A percentile compares a stretch with the other conserved stretches of the same genome.
phyloP scores from a whole-genome alignment of 2,113 vertebrate genomes.

The Thalassoma bifasciatum region DNA sequence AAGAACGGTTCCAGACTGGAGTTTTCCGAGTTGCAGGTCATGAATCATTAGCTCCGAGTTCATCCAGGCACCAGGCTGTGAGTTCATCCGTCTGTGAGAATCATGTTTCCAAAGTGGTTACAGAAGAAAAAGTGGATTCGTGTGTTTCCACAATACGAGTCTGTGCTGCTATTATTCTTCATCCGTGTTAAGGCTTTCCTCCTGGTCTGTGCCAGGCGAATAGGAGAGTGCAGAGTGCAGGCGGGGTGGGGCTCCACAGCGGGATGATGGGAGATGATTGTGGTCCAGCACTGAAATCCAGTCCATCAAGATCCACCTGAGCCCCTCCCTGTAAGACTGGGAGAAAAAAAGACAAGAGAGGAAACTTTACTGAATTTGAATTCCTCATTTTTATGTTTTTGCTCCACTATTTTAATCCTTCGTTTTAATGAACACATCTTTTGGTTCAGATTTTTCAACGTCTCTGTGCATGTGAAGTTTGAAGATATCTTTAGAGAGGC shows the following conservation, averaged over 20 bases:
- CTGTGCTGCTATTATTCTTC: not conserved
- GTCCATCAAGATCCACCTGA: slow-evolving; percentile 55
- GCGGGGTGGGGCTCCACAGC: slow-evolving; percentile 40
- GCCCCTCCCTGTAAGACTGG: slow-evolving; percentile 46
- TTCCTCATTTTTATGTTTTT: too few species aligned
- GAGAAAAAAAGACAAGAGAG: slow-evolving; percentile 1
- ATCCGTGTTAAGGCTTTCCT: slow-evolving; percentile 29
- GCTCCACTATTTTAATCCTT: too few species aligned
- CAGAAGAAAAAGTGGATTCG: slow-evolving; percentile 22
- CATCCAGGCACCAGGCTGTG: not conserved
- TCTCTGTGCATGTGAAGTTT: too few species aligned
- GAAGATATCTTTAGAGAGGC: too few species aligned
- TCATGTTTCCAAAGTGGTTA: slow-evolving; percentile 56
- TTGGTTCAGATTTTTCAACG: too few species aligned
- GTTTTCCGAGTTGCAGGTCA: slow-evolving; percentile 9
- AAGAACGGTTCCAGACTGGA: not conserved
- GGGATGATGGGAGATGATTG: slow-evolving; percentile 67
- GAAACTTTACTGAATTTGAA: too few species aligned
- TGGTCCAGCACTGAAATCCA: slow-evolving; percentile 70
- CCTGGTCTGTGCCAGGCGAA: slow-evolving; percentile 33
- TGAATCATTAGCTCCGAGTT: too few species aligned
- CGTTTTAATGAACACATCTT: too few species aligned
- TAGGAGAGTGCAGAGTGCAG: slow-evolving; percentile 36
- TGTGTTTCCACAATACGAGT: slow-evolving; percentile 18
- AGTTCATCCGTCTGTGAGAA: not conserved